Evolutionary conservation across 2,113 vertebrate species (phyloP), one percentile per base, ranked within the genome.

Genomic region (Rhineura floridana): DNA sequence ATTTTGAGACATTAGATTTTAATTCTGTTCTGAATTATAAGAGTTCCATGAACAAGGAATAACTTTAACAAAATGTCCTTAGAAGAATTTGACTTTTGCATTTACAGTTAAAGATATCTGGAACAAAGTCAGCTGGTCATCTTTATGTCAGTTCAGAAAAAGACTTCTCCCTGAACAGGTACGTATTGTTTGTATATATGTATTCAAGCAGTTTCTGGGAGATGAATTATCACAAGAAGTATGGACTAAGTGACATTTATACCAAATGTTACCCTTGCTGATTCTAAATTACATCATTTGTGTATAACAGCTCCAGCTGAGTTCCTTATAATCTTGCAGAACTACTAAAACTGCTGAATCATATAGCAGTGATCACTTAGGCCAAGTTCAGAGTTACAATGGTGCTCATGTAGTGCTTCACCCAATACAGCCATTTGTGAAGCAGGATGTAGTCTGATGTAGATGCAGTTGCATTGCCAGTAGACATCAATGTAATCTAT

Each of bases 91-190:
- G 39, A n/a, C 36, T 81, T 9, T 86, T 93, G 23, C 3, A 11
- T 79, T 62, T 87, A 50, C 91, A 98, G 97, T 91, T 98, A 76
- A 98, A 98, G 94, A 97, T 98, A 15, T 97, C 97, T 80, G 97
- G 97, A 90, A 76, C 92, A 36, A 97, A 96, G 87, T 94, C 94
- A 0, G 93, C 93, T 0, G 97, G 97, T 17, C 93, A 96, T 87
- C 95, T 98, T 65, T 93, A 91, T 17, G 95, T 96, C 50, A 83
- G 62, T 46, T 96, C 96, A 0, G 85, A 91, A 88, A 97, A 95
- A 95, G 96, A 97, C 80, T 86, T 91, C 25, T 77, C 90, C 46
- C 89, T 8, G 30, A 95, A 92, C 33, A 93, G 97, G 97, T 97
- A 89, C 0, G 91, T 87, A 69, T 69, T 48, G n/a, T n/a, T n/a